Evolutionary conservation across 2,113 vertebrate species (phyloP).

Genomic region (Burhinus bistriatus): DNA sequence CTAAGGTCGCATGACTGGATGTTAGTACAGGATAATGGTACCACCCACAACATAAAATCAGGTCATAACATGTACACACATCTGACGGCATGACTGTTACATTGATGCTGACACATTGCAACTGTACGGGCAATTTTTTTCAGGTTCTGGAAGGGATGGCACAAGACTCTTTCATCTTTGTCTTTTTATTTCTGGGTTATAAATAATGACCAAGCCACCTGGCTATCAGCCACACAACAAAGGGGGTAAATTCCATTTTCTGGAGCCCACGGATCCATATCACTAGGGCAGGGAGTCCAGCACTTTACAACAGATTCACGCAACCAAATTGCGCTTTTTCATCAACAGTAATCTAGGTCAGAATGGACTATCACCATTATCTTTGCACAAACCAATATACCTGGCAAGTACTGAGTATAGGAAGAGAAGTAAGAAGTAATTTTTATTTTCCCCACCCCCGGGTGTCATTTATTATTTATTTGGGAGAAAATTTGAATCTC

Average conservation of each 20-base stretch:
- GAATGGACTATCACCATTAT: not conserved
- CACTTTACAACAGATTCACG: not conserved
- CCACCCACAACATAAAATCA: not conserved
- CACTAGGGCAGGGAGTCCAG: not conserved
- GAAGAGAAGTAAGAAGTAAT: not conserved
- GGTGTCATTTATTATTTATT: conserved; percentile 39
- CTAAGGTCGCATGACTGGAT: fast-evolving
- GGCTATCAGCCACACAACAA: not conserved
- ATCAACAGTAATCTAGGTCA: not conserved
- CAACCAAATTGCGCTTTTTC: not conserved
- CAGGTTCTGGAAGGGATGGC: not conserved
- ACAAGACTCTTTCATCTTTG: not conserved
- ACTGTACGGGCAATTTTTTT: not conserved
- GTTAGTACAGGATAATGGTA: not conserved
- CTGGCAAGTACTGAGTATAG: not conserved
- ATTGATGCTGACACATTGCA: not conserved
- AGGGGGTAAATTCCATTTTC: not conserved
- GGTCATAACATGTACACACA: not conserved
- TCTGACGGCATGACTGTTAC: not conserved
- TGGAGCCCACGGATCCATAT: not conserved
- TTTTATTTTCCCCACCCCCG: fast-evolving
- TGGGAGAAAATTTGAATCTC: not conserved
- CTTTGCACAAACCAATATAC: not conserved
- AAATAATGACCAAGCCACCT: not conserved
- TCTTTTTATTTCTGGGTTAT: not conserved